Conservation (phyloP, 2,888 invertebrate genomes). For the Dione juno region DNA sequence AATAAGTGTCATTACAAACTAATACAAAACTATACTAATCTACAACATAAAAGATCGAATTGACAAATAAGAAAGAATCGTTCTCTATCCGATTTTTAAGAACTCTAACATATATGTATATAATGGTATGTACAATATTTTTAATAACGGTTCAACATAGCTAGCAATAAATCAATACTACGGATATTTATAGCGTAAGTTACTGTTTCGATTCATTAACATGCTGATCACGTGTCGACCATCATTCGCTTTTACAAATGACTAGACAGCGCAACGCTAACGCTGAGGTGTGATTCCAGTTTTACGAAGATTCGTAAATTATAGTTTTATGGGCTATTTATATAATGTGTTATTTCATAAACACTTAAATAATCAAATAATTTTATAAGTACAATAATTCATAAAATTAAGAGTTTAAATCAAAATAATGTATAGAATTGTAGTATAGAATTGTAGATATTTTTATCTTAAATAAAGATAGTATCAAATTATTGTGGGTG, state of each 20-base stretch:
- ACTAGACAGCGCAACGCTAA: conserved; percentile 55
- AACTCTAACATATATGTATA: neutral
- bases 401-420: neutral
- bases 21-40: conserved; percentile 21
- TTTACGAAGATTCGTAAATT: conserved; percentile 44
- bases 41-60: neutral
- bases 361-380: neutral
- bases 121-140: neutral
- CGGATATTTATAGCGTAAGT: conserved; percentile 51
- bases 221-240: conserved; percentile 60
- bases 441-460: conserved; percentile 20
- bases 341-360: neutral
- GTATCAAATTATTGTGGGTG: conserved; percentile 71
- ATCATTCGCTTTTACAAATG: conserved; percentile 58
- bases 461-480: conserved; percentile 48
- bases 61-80: neutral
- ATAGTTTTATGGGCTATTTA: conserved; percentile 23
- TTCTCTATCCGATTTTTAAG: neutral
- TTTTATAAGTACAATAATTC: neutral
- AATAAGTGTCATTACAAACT: conserved; percentile 50
- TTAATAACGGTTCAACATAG: conserved; percentile 15
- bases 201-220: conserved; percentile 55
- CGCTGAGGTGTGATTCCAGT: conserved; percentile 55
- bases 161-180: conserved; percentile 28
- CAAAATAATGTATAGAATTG: conserved; percentile 20